Evolutionary conservation across 2,113 vertebrate species (phyloP).

Genomic region (Corvus moneduloides): DNA sequence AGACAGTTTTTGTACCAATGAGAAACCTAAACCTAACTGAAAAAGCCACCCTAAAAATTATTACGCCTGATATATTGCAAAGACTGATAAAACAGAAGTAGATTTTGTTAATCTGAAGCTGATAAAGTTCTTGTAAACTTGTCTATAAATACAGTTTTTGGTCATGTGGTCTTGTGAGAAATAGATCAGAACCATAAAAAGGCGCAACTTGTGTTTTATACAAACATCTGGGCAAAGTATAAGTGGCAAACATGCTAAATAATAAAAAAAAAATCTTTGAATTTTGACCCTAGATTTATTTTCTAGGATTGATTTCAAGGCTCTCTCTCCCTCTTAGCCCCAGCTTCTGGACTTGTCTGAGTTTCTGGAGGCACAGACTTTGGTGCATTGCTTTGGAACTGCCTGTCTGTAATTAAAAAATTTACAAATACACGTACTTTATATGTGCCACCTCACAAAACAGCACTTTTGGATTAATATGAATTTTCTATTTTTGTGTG

Average conservation of each 20-base stretch:
- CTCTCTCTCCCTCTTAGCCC: background rate
- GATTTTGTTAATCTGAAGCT: background rate
- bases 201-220: background rate
- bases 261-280: background rate
- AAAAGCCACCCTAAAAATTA: background rate
- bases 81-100: background rate
- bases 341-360: background rate
- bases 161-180: background rate
- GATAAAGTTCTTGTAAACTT: background rate
- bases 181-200: background rate
- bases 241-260: background rate
- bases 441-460: background rate
- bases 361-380: background rate
- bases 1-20: background rate
- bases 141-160: background rate
- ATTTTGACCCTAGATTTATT: background rate
- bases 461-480: background rate
- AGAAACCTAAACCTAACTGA: background rate
- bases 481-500: background rate
- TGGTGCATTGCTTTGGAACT: background rate
- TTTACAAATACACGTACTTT: fast-evolving
- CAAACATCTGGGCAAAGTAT: background rate
- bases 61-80: background rate
- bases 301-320: background rate
- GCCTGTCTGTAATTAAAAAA: background rate